Base-by-base conservation (phyloP, 2,797 vertebrate genomes). In the Melanotaenia maccullochi region DNA sequence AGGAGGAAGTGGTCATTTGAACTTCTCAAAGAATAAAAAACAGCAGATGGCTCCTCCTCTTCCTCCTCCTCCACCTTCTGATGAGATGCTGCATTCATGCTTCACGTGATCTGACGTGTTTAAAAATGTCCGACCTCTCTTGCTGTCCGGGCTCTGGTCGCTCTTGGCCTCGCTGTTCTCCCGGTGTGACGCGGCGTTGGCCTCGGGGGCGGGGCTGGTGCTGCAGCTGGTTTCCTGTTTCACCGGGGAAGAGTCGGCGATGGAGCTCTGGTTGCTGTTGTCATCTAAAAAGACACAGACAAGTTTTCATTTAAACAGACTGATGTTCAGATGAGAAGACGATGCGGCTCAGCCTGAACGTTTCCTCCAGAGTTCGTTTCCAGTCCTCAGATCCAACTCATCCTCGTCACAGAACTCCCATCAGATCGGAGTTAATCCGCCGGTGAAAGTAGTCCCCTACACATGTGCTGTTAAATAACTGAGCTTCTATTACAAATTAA, bases 191-290 rank as follows among this genome's bases (percentile, higher is more conserved):
- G 76, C 63, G 38, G 87, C 76, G 73, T 74, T 91, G 84, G 96
- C 93, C 78, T 99, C 97, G 0, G 97, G 97, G n/a, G 95, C 94
- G 1, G 98, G 98, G 87, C 98, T 99, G 35, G 96, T 97, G 89
- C 96, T 99, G 83, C 96, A 98, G 84, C 97, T 99, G 90, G 97
- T 98, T 60, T 99, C 97, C 91, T 98, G 97, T 61, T 99, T 99
- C 82, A 99, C 95, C 9, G 98, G 97, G 24, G 98, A 99, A 24
- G 97, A 97, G 78, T 99, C 98, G 4, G 97, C 97, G 82, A 99
- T 98, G 85, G 98, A 99, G 89, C 98, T 99, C 96, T 99, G 97
- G 93, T 99, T 99, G 94, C 98, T 99, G 88, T 99, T 99, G 81
- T 99, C 98, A 75, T 99, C 98, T 99, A 6, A 25, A 6, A 44